A percentile compares a stretch with the other conserved stretches of the same genome.
Evolutionary conservation across 2,113 vertebrate genomes (phyloP).

Genomic region (Festucalex cinctus): DNA sequence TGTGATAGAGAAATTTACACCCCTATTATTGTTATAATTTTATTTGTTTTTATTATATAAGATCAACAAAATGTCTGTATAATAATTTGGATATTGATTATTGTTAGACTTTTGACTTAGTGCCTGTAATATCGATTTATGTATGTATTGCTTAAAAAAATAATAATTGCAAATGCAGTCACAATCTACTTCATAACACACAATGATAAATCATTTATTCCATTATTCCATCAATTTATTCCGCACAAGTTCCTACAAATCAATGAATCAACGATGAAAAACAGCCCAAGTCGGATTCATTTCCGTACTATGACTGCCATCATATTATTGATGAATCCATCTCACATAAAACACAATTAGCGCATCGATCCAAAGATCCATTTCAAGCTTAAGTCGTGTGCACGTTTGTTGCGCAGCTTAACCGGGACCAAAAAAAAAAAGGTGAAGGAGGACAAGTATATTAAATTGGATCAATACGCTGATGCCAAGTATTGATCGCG

Average conservation of each 20-base stretch:
- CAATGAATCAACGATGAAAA: not conserved
- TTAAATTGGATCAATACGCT: not conserved
- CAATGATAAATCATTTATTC: no score
- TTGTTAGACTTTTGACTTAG: no score
- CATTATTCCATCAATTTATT: no score
- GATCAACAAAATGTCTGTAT: no score
- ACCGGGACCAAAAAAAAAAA: constrained; percentile 16
- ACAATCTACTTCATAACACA: no score
- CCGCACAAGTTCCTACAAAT: not conserved
- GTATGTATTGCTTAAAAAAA: no score
- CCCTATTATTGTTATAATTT: no score
- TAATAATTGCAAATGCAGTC: no score
- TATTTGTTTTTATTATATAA: no score
- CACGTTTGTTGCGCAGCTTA: not conserved
- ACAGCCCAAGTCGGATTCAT: not conserved
- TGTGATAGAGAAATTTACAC: no score
- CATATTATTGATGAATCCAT: constrained; percentile 34
- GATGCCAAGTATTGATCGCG: not conserved
- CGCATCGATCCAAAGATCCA: constrained; percentile 32
- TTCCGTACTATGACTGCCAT: constrained; percentile 28
- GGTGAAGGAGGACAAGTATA: not conserved
- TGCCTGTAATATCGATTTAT: no score
- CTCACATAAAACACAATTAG: constrained; percentile 22
- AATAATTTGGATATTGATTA: no score
- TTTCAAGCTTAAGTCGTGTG: constrained; percentile 24